These are phyloP conservation scores for Stichodactyla mertensii DNA, from an alignment of 64 coral and sea anemone genomes.

Conservation along the genomic window DNA sequence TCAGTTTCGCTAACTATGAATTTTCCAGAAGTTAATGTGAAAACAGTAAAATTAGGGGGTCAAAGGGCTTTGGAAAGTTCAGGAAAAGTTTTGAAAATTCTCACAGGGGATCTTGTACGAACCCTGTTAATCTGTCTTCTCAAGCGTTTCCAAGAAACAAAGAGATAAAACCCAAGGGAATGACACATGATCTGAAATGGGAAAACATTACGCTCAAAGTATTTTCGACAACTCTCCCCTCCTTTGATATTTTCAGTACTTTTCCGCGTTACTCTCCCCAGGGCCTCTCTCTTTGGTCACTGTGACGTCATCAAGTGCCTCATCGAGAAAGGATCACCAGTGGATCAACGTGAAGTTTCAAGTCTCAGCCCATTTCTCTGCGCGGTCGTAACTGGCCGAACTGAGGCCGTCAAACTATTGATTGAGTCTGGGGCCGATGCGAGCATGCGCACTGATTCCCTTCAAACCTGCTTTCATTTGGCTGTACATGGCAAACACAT, in stretches of 20 bases:
- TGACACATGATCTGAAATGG: too few relatives aligned
- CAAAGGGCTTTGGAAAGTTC: too few relatives aligned
- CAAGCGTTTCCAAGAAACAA: too few relatives aligned
- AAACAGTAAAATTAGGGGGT: too few relatives aligned
- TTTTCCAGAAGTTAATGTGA: too few relatives aligned
- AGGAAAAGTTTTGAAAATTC: too few relatives aligned
- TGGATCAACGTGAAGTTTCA: slow-evolving; percentile 39
- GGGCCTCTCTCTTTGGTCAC: slow-evolving; percentile 44
- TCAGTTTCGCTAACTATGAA: too few relatives aligned
- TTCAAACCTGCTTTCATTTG: slow-evolving; percentile 57
- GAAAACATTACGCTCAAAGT: too few relatives aligned
- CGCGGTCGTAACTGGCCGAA: slow-evolving; percentile 39
- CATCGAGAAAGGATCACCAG: slow-evolving; percentile 19
- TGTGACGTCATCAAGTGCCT: slow-evolving; percentile 30
- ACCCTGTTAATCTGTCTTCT: too few relatives aligned
- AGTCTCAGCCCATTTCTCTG: slow-evolving; percentile 48
- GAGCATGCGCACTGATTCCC: slow-evolving; percentile 39
- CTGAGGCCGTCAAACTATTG: slow-evolving; percentile 26
- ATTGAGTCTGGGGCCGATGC: slow-evolving; percentile 59
- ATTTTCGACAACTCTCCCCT: too few relatives aligned
- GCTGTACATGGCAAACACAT: slow-evolving; percentile 45
- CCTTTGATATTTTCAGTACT: background rate
- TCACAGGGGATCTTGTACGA: too few relatives aligned
- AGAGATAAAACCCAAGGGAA: too few relatives aligned
- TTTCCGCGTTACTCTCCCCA: background rate